These are phyloP conservation scores for Amblyjoppa proteus DNA, from an alignment of 2,888 invertebrate genomes.

Conservation along the genomic window DNA sequence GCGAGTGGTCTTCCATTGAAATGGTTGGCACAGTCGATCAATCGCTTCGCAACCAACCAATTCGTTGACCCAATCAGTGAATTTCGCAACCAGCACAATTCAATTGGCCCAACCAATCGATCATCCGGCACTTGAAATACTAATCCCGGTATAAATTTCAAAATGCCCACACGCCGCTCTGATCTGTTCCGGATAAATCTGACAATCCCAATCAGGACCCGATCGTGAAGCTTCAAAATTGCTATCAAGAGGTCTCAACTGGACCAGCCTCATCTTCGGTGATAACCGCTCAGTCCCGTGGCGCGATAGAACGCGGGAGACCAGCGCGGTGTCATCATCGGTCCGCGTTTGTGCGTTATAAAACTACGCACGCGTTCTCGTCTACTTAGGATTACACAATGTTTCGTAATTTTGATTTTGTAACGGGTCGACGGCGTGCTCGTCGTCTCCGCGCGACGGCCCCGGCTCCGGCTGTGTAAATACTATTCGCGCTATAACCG, in stretches of 20 bases:
- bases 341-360: constrained; percentile 30
- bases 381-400: constrained; percentile 64
- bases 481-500: constrained; percentile 8
- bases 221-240: not conserved
- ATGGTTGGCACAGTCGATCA: too few relatives aligned
- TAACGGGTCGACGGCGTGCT: constrained; percentile 72
- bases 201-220: not conserved
- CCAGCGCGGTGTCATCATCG: constrained; percentile 43
- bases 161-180: not conserved
- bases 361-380: constrained; percentile 12
- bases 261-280: not conserved
- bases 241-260: not conserved
- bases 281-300: constrained; percentile 5
- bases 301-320: not conserved
- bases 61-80: not conserved
- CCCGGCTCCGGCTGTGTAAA: constrained; percentile 13
- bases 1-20: too few relatives aligned
- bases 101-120: not conserved
- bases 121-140: too few relatives aligned
- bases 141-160: not conserved
- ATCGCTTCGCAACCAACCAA: not conserved
- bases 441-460: constrained; percentile 47
- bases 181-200: not conserved
- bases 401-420: constrained; percentile 79
- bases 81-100: not conserved